Evolutionary conservation across 2,888 invertebrate genomes (phyloP).

Genomic region (Hirtodrosophila alboralis): DNA sequence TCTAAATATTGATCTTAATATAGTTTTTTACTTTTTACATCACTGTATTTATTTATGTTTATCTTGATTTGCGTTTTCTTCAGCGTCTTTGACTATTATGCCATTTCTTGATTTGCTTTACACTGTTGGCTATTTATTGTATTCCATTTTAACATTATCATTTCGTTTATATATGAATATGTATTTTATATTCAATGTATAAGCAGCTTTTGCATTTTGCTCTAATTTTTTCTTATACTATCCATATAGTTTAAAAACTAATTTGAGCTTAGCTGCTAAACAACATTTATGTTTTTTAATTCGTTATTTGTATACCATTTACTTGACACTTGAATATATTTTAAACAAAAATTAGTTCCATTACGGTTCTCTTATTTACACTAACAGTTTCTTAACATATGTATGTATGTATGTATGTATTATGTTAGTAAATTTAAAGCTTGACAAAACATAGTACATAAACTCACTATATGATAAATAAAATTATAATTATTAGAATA

Average conservation of each 20-base stretch:
- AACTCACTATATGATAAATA: background rate
- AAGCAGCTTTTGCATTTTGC: conserved; percentile 32
- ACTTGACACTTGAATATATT: conserved; percentile 16
- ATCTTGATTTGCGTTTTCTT: conserved; percentile 2
- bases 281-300: conserved; percentile 47
- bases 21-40: conserved; percentile 57
- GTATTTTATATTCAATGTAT: conserved; percentile 61
- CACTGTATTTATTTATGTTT: conserved; percentile 21
- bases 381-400: conserved; percentile 18
- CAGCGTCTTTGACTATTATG: conserved; percentile 12
- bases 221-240: conserved; percentile 16
- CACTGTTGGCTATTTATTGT: conserved; percentile 24
- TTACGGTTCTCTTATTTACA: conserved; percentile 57
- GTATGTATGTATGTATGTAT: conserved; percentile 8
- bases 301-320: conserved; percentile 19
- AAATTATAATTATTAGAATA: conserved; percentile 8
- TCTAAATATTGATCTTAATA: conserved; percentile 29
- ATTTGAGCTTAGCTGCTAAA: conserved; percentile 40
- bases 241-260: conserved; percentile 35
- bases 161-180: conserved; percentile 62
- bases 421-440: conserved; percentile 13
- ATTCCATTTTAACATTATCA: conserved; percentile 23
- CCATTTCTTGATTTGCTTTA: conserved; percentile 12
- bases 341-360: conserved; percentile 10
- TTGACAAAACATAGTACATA: conserved; percentile 26